Evolutionary conservation across 2,888 invertebrate genomes (phyloP).

Genomic region (Horisme vitalbata): DNA sequence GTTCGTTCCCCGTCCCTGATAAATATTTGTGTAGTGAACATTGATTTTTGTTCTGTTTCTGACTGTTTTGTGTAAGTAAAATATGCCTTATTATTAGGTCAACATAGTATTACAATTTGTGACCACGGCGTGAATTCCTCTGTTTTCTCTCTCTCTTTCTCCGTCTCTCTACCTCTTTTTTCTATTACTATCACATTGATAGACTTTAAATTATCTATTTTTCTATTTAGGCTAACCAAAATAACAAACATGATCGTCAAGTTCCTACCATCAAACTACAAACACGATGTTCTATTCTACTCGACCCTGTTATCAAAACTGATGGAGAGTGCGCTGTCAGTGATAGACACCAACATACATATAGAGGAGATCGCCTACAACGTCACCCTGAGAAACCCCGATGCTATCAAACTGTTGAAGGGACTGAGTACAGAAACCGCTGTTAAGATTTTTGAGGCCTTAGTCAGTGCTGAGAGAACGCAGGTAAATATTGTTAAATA

Average conservation of each 20-base stretch:
- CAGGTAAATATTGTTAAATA: conserved; percentile 51
- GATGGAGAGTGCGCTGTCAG: conserved; percentile 60
- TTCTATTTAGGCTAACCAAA: conserved; percentile 58
- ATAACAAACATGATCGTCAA: conserved; percentile 57
- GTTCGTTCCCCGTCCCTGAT: too few relatives aligned
- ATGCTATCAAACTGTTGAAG: conserved; percentile 55
- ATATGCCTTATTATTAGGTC: too few relatives aligned
- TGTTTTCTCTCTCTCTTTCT: too few relatives aligned
- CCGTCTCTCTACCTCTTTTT: too few relatives aligned
- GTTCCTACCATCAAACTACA: conserved; percentile 53
- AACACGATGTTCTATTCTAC: conserved; percentile 65
- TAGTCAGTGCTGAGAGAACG: conserved; percentile 69
- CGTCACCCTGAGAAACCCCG: conserved; percentile 62
- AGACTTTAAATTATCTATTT: background rate
- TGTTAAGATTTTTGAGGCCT: conserved; percentile 64
- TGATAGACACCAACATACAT: conserved; percentile 63
- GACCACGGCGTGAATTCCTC: background rate
- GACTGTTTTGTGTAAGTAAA: too few relatives aligned
- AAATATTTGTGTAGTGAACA: too few relatives aligned
- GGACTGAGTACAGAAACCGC: conserved; percentile 53
- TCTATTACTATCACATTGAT: too few relatives aligned
- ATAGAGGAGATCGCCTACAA: conserved; percentile 69
- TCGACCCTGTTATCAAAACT: conserved; percentile 68
- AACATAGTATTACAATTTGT: too few relatives aligned
- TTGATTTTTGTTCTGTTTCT: too few relatives aligned